Evolutionary conservation across 2,797 vertebrate genomes (phyloP).

Genomic region (Chelon auratus): DNA sequence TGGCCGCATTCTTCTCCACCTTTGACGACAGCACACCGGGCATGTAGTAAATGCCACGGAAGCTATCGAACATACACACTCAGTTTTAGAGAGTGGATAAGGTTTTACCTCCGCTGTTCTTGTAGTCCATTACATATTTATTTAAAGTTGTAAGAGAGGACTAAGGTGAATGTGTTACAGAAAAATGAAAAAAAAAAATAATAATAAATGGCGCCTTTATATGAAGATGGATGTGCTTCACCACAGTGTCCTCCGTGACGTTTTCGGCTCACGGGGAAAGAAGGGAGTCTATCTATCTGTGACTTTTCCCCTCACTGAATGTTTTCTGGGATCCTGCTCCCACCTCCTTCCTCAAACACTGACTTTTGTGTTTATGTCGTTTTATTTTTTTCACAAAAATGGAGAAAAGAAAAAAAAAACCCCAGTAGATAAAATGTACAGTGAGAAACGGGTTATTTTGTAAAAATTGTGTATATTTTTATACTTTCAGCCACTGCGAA

Average conservation of each 20-base stretch:
- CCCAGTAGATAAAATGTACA: constrained; percentile 61
- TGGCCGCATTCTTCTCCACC: background rate
- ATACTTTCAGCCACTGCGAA: constrained; percentile 59
- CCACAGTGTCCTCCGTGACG: constrained; percentile 23
- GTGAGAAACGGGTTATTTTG: constrained; percentile 71
- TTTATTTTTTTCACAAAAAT: background rate
- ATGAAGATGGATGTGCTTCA: constrained; percentile 63
- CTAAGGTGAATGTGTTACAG: constrained; percentile 67
- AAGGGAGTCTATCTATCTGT: constrained; percentile 11
- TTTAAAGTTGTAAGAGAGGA: constrained; percentile 64
- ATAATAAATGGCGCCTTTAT: constrained; percentile 36
- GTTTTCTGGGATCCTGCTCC: constrained; percentile 41
- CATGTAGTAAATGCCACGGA: constrained; percentile 41
- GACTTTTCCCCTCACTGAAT: constrained; percentile 49
- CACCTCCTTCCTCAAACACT: background rate
- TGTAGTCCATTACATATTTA: constrained; percentile 69
- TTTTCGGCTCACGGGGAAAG: constrained; percentile 19
- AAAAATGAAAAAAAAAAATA: constrained; percentile 27
- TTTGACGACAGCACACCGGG: constrained; percentile 21
- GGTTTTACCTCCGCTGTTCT: constrained; percentile 11
- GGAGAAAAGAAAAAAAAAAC: constrained; percentile 6
- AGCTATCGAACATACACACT: constrained; percentile 32
- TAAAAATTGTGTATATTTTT: constrained; percentile 82
- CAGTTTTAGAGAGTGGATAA: constrained; percentile 42
- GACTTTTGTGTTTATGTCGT: background rate